Conservation (phyloP, 2,797 vertebrate genomes). For the Poeciliopsis paucimaculata region DNA sequence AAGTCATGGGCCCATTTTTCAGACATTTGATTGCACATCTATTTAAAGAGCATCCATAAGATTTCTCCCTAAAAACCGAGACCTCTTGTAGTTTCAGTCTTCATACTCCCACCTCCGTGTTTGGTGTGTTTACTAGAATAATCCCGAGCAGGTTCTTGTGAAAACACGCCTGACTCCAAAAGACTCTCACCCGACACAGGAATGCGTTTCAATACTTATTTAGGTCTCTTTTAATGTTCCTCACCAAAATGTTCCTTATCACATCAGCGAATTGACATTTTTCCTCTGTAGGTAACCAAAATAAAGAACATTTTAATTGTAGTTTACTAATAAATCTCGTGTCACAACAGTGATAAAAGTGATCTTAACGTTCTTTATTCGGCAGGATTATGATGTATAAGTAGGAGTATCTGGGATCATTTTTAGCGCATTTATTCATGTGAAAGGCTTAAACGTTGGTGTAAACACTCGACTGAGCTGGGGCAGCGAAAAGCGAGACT, state of each 20-base stretch:
- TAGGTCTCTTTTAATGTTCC: background rate
- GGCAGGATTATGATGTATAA: background rate
- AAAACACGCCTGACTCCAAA: background rate
- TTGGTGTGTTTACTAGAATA: background rate
- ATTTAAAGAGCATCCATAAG: background rate
- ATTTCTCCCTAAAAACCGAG: background rate
- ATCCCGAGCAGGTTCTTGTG: background rate
- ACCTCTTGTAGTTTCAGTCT: background rate
- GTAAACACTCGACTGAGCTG: background rate
- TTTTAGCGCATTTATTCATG: background rate
- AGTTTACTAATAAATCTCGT: background rate
- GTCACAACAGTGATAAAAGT: background rate
- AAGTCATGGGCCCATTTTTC: no score
- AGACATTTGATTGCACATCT: background rate
- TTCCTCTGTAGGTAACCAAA: background rate
- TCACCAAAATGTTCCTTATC: background rate
- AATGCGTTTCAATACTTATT: background rate
- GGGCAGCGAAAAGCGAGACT: background rate
- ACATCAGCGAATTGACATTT: background rate
- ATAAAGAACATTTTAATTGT: background rate
- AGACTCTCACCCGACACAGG: background rate
- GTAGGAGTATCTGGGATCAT: background rate
- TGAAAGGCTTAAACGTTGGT: background rate
- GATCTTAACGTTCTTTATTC: background rate
- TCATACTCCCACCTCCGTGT: constrained; percentile 11